Percentiles rank a stretch among this genome's conserved stretches.
Evolutionary conservation across 2,888 invertebrate species (phyloP).

Genomic region (Mechanitis messenoides): DNA sequence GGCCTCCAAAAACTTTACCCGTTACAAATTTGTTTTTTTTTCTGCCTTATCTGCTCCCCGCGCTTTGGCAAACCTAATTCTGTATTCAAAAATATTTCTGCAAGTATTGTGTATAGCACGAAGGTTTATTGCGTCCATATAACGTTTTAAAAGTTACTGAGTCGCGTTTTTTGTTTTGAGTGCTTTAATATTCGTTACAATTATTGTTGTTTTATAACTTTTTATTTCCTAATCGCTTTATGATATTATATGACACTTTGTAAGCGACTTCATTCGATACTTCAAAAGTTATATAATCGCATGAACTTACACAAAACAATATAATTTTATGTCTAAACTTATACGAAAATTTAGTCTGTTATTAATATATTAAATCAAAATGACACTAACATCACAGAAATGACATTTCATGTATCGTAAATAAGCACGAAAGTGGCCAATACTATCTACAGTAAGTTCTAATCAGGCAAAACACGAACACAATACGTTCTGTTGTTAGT

Average conservation of each 20-base stretch:
- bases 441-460: slow-evolving; percentile 46
- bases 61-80: slow-evolving; percentile 76
- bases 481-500: slow-evolving; percentile 55
- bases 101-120: slow-evolving; percentile 74
- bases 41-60: slow-evolving; percentile 74
- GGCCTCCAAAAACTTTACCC: slow-evolving; percentile 77
- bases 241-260: slow-evolving; percentile 25
- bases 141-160: slow-evolving; percentile 75
- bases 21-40: slow-evolving; percentile 76
- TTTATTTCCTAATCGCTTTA: slow-evolving; percentile 48
- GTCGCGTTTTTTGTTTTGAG: slow-evolving; percentile 45
- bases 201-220: slow-evolving; percentile 67
- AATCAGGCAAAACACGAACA: slow-evolving; percentile 60
- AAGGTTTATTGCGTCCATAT: slow-evolving; percentile 74
- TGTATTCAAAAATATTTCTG: slow-evolving; percentile 77
- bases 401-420: slow-evolving; percentile 29
- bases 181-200: slow-evolving; percentile 48
- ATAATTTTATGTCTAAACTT: slow-evolving; percentile 17
- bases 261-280: too few species aligned
- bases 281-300: slow-evolving; percentile 19
- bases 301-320: slow-evolving; percentile 28
- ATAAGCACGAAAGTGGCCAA: slow-evolving; percentile 34
- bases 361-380: slow-evolving; percentile 9
- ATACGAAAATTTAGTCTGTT: background rate
- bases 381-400: slow-evolving; percentile 8